phyloP scores from a whole-genome alignment of 2,888 invertebrate species.

The Netelia virgata region DNA sequence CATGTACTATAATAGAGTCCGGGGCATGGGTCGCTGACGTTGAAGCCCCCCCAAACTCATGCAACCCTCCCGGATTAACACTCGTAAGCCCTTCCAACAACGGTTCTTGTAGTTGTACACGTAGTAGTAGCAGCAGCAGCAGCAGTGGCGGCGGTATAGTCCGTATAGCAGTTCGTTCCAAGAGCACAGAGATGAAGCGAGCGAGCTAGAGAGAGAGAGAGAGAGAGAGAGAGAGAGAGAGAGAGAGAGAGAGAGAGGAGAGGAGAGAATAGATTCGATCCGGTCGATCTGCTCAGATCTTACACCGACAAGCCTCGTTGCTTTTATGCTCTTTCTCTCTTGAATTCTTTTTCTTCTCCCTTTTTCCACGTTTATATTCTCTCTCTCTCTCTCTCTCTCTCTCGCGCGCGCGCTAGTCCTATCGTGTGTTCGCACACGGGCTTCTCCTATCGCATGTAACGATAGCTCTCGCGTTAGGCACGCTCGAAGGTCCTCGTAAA shows the following conservation, averaged over 20 bases:
- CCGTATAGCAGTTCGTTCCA: slow-evolving; percentile 26
- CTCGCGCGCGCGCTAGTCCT: slow-evolving; percentile 11
- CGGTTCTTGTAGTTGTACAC: slow-evolving; percentile 49
- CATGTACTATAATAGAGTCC: slow-evolving; percentile 48
- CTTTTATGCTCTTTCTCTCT: slow-evolving; percentile 41
- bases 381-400: slow-evolving; percentile 15
- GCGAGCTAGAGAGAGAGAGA: slow-evolving; percentile 15
- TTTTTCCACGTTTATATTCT: background rate
- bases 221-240: slow-evolving; percentile 16
- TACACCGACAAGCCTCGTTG: slow-evolving; percentile 61
- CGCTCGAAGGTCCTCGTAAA: slow-evolving; percentile 68
- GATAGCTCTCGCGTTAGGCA: slow-evolving; percentile 56
- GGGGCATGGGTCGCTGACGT: slow-evolving; percentile 45
- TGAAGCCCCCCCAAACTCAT: slow-evolving; percentile 31
- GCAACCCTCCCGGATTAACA: slow-evolving; percentile 64
- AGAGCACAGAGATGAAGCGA: slow-evolving; percentile 32
- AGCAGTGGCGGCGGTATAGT: too few species aligned
- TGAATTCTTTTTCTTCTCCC: slow-evolving; percentile 31
- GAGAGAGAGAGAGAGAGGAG: slow-evolving; percentile 8
- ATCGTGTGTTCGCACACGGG: background rate
- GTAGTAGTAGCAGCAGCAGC: slow-evolving; percentile 23
- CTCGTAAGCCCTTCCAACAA: slow-evolving; percentile 68
- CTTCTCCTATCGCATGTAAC: slow-evolving; percentile 52
- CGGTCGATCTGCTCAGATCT: slow-evolving; percentile 63
- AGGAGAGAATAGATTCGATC: slow-evolving; percentile 61